Conservation (phyloP, 1,140 invertebrate species). For the Eciton burchellii region DNA sequence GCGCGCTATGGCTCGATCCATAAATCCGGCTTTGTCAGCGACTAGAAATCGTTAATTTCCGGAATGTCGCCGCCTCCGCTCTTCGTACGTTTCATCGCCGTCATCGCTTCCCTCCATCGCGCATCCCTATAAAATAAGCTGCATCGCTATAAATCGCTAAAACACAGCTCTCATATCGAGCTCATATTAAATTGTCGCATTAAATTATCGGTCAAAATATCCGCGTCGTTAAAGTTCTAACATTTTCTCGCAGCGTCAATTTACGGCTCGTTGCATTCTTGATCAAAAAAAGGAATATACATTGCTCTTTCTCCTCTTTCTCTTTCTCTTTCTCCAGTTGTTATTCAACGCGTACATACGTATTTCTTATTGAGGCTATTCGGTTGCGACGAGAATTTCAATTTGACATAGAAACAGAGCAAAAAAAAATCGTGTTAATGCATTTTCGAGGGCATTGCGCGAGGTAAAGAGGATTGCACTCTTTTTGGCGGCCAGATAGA, state of each 20-base stretch:
- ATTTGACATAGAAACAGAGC: background rate
- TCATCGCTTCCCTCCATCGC: slow-evolving; percentile 35
- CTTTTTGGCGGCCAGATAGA: background rate
- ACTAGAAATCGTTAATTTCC: slow-evolving; percentile 62
- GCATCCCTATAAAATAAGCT: slow-evolving; percentile 51
- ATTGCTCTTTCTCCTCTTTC: too few relatives aligned
- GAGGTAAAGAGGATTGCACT: background rate
- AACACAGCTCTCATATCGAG: slow-evolving; percentile 24
- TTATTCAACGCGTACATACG: too few relatives aligned
- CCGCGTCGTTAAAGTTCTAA: background rate
- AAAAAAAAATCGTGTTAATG: background rate
- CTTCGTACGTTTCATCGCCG: slow-evolving; percentile 50
- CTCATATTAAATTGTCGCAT: background rate
- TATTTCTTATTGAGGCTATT: too few relatives aligned
- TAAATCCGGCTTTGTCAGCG: slow-evolving; percentile 58
- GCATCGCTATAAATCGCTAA: slow-evolving; percentile 12
- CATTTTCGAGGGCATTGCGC: background rate
- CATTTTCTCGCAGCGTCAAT: background rate
- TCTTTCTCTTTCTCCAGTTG: too few relatives aligned
- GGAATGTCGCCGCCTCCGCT: slow-evolving; percentile 51
- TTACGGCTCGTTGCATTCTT: background rate
- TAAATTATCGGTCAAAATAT: slow-evolving; percentile 40
- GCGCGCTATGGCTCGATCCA: slow-evolving; percentile 19
- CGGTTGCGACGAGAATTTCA: background rate
- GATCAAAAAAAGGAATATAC: background rate